Evolutionary conservation across 2,797 vertebrate species (phyloP), one percentile per base, ranked within the genome.

Genomic region (Lutjanus argentimaculatus): DNA sequence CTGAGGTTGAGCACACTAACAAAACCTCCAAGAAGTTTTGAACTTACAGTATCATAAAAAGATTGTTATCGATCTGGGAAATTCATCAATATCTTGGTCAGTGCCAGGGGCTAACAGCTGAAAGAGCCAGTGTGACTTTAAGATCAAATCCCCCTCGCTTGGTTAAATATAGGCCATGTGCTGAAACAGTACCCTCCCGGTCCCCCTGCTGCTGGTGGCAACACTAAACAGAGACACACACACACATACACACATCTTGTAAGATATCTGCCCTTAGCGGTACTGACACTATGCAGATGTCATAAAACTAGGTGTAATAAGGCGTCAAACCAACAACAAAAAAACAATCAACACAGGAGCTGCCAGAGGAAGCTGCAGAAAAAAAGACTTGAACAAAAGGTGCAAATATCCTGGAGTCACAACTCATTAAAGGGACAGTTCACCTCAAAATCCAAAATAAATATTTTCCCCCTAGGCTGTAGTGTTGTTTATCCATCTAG

Each of bases 91-190:
- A 49, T 6, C 6, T 25, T 48, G 55, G 40, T 67, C 43, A 17
- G 70, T 61, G 25, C 21, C 21, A 30, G 36, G 14, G 30, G 52
- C 30, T 42, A 52, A 22, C n/a, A 48, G 42, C 43, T 72, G 56
- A 83, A 76, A 53, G 48, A 67, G 53, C 72, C 42, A 7, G 77
- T 93, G 80, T 89, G 70, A 48, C 94, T 95, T 95, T 94, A 95
- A 94, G 88, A 91, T 79, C 30, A 88, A 91, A 91, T 80, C 85
- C 89, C 91, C 84, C 43, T 72, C 46, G 62, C 77, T 12, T 16
- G 75, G 92, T 91, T 95, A 95, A 94, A 95, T 91, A 93, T 95
- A 95, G 93, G 72, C 68, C 67, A 40, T 88, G 79, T 65, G 82
- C 89, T 93, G 91, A 89, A 93, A 94, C 83, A 85, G 78, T 74